A percentile compares a stretch with the other conserved stretches of the same genome.
phyloP scores from a whole-genome alignment of 2,113 vertebrate species.

The Neopipo cinnamomea region DNA sequence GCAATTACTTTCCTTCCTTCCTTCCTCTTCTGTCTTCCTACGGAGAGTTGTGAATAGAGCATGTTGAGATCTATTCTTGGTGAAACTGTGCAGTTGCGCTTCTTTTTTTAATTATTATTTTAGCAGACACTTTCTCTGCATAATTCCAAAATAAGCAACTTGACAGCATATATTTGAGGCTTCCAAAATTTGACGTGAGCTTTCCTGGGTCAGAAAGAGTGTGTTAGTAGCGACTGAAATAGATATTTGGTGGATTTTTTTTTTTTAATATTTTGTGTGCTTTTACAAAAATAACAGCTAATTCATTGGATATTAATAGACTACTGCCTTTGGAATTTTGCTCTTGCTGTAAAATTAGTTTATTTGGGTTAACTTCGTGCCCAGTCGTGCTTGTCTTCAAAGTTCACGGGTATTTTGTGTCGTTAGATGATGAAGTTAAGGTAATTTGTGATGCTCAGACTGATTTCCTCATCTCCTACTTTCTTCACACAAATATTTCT shows the following conservation, averaged over 20 bases:
- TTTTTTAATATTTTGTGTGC: background rate
- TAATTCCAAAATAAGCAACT: background rate
- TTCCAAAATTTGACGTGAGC: background rate
- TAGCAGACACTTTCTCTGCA: background rate
- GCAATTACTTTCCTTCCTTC: background rate
- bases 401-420: background rate
- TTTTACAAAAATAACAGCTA: background rate
- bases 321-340: background rate
- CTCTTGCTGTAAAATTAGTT: background rate
- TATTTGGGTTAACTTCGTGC: background rate
- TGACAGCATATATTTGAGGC: background rate
- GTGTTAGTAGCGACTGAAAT: background rate
- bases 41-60: background rate
- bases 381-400: background rate
- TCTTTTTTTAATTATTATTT: conserved; percentile 12
- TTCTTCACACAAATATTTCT: background rate
- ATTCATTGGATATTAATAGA: background rate
- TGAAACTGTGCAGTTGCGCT: background rate
- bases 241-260: background rate
- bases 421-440: background rate
- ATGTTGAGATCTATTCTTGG: conserved; percentile 29
- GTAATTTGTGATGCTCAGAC: background rate
- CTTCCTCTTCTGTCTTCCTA: background rate
- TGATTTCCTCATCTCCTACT: background rate
- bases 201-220: background rate